Evolutionary conservation across 2,888 invertebrate genomes (phyloP), one percentile per base, ranked within the genome.

Genomic region (Petrophora chlorosata): DNA sequence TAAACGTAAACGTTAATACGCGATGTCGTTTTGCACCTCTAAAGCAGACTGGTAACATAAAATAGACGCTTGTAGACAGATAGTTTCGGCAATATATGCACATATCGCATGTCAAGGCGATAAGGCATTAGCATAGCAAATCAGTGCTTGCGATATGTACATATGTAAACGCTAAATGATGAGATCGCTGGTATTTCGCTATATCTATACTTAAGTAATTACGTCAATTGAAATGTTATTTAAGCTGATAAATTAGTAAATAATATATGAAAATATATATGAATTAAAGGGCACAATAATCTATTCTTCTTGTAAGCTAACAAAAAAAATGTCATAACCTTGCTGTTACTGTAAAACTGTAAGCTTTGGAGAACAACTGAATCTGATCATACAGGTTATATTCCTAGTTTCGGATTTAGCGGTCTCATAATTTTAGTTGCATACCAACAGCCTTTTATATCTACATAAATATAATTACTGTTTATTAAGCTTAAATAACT

Each of bases 91-190:
- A 72, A 74, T 64, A 59, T 65, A 57, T 70, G 39, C 65, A 61
- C 61, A 65, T 69, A 71, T 71, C 70, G 54, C 65, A 53, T 72
- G 71, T 76, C 79, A 82, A 82, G 82, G 82, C 65, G 71, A 72
- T 70, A 69, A 69, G 49, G 47, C 64, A 75, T 79, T 76, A 76
- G 76, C 76, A 73, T 72, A 62, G 53, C 71, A 65, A 79, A 79
- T 78, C 63, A 63, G 69, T 73, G 67, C 75, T 67, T 59, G 59
- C 58, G 57, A 56, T 49, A 61, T 63, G 61, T 62, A 59, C 25
- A 51, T 46, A 47, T 35, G 43, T 40, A 51, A 47, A 47, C 33
- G 47, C 26, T 41, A 44, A 51, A 53, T 43, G 39, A 49, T 59
- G 55, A 33, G 44, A 59, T 55, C 41, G 48, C 3, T 10, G 5